Evolutionary conservation across 2,797 vertebrate species (phyloP).

Genomic region (Smutsia temminckii): DNA sequence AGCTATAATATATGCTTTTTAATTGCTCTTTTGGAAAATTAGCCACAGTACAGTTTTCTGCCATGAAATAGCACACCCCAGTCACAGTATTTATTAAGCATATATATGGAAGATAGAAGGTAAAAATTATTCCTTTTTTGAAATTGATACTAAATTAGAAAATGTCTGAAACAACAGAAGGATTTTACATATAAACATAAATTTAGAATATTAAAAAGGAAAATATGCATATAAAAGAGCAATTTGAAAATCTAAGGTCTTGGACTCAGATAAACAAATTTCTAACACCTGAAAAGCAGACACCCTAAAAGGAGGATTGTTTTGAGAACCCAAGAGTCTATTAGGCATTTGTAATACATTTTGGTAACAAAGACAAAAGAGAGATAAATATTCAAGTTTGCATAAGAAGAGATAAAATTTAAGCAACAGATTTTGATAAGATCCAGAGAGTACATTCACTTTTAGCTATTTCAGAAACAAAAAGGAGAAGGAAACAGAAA

Average conservation of each 20-base stretch:
- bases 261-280: conserved; percentile 28
- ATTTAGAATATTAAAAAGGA: background rate
- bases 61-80: background rate
- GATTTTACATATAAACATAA: conserved; percentile 13
- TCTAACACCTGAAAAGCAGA: conserved; percentile 15
- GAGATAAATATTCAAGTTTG: background rate
- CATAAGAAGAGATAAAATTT: background rate
- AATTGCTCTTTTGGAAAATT: conserved; percentile 22
- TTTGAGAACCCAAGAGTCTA: background rate
- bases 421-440: background rate
- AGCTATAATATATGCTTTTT: background rate
- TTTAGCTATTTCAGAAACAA: background rate
- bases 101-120: background rate
- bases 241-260: conserved; percentile 4
- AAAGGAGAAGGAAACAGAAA: background rate
- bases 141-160: conserved; percentile 10
- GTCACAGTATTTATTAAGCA: background rate
- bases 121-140: background rate
- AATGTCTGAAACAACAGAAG: conserved; percentile 25
- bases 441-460: background rate
- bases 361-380: conserved; percentile 9
- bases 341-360: background rate
- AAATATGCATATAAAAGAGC: background rate
- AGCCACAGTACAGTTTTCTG: background rate
- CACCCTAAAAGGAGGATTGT: background rate